Evolutionary conservation across 2,113 vertebrate genomes (phyloP), one percentile per base, ranked within the genome.

Genomic region (Lethenteron reissneri): DNA sequence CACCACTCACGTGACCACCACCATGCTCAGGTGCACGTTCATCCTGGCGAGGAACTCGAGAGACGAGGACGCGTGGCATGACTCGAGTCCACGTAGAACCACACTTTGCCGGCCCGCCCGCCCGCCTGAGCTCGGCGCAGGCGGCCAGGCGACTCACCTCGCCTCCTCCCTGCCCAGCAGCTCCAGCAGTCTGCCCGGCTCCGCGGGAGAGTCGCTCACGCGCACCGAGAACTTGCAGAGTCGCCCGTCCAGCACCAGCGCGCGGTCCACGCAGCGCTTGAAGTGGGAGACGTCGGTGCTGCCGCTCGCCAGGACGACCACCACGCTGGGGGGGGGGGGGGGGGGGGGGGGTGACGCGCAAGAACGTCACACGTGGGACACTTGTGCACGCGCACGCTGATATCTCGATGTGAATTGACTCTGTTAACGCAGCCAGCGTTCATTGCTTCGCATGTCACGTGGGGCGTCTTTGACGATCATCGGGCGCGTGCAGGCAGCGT

Each of bases 111-210:
- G 1, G 56, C 8, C 19, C n/a, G 6, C 13, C 9, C 8, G 12
- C 11, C 21, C 57, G 8, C 9, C 9, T 69, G 64, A 9, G 64
- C n/a, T 69, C 25, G n/a, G n/a, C n/a, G n/a, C 25, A 3, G 9
- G 64, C 64, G 2, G 25, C 64, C n/a, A 25, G 64, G 10, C 64
- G n/a, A 59, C 75, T 76, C 79, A 91, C 89, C 87, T 86, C 75
- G 82, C 80, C 56, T 88, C 87, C 73, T 89, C 88, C 71, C 84
- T 81, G 76, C 85, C 84, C 77, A 92, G 79, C 68, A 85, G 58
- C 60, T 89, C 87, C 77, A 92, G 79, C 9, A 91, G 83, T 75
- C 85, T 89, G 70, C 85, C 81, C 81, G 88, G 76, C 71, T 89
- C 86, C 74, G 83, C 84, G 1, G 88, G 83, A 75, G 80, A 79